Percentiles rank a stretch among this genome's conserved stretches.
These are phyloP conservation scores for Denticeps clupeoides DNA, from an alignment of 2,797 vertebrate species.

Conservation along the genomic window DNA sequence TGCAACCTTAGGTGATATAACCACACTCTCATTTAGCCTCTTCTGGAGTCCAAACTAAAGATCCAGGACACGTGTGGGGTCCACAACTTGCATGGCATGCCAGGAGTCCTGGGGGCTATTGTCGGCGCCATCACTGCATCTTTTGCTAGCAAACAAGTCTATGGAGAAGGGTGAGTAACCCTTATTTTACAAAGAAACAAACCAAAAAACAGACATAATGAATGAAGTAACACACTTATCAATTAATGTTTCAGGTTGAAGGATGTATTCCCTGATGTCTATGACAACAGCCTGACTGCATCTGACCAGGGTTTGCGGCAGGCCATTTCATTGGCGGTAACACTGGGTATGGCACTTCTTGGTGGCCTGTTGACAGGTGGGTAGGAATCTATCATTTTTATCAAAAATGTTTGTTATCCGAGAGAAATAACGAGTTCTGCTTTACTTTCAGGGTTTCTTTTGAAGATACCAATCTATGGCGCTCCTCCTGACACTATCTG, in stretches of 20 bases:
- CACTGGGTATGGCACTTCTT: conserved; percentile 60
- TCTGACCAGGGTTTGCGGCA: conserved; percentile 56
- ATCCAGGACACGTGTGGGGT: conserved; percentile 78
- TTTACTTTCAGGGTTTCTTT: conserved; percentile 55
- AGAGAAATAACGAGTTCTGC: no score
- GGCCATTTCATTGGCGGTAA: conserved; percentile 62
- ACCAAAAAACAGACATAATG: background rate
- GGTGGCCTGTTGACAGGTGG: conserved; percentile 73
- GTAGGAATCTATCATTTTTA: conserved; percentile 26
- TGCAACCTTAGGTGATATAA: no score
- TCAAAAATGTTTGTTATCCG: no score
- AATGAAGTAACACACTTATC: background rate
- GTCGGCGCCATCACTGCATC: conserved; percentile 64
- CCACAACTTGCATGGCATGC: conserved; percentile 81
- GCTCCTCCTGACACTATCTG: conserved; percentile 49
- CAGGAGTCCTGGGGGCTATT: conserved; percentile 70
- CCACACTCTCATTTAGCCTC: conserved; percentile 47
- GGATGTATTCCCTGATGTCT: conserved; percentile 61
- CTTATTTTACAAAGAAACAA: background rate
- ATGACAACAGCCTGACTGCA: background rate
- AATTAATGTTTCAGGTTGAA: conserved; percentile 45
- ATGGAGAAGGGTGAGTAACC: conserved; percentile 64
- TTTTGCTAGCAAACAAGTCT: conserved; percentile 54
- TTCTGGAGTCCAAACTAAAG: conserved; percentile 66
- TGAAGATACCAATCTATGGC: conserved; percentile 60